Percentiles rank a stretch among this genome's conserved stretches.
Conservation (phyloP, 2,113 vertebrate genomes). For the Platysternon megacephalum region DNA sequence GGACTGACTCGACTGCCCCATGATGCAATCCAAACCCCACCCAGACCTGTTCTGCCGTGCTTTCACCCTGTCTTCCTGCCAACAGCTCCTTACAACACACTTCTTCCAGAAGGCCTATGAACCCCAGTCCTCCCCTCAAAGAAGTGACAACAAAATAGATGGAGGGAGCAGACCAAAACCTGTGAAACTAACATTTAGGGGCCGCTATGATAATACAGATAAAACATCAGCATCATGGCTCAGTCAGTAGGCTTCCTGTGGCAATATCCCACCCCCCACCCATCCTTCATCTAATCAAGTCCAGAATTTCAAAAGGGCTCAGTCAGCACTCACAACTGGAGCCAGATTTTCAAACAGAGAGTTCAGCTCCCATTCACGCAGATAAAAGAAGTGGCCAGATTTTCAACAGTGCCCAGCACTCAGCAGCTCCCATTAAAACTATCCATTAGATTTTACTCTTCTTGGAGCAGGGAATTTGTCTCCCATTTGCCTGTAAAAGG, state of each 20-base stretch:
- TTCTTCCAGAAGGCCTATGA: neutral
- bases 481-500: neutral
- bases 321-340: constrained; percentile 27
- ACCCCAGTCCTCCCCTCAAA: neutral
- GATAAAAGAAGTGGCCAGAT: neutral
- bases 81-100: neutral
- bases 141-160: constrained; percentile 42
- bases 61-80: neutral
- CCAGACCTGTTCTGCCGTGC: neutral
- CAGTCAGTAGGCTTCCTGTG: neutral
- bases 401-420: neutral
- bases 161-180: neutral
- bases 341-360: constrained; percentile 19
- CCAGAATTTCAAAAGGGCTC: neutral
- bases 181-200: neutral
- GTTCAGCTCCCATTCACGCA: constrained; percentile 21
- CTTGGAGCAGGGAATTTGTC: neutral
- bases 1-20: neutral
- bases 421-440: neutral
- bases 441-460: neutral
- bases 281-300: constrained; percentile 42
- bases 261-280: fast-evolving
- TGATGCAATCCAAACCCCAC: neutral
- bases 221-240: neutral
- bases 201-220: neutral